Evolutionary conservation across 2,797 vertebrate species (phyloP).

Genomic region (Gymnocypris eckloni): DNA sequence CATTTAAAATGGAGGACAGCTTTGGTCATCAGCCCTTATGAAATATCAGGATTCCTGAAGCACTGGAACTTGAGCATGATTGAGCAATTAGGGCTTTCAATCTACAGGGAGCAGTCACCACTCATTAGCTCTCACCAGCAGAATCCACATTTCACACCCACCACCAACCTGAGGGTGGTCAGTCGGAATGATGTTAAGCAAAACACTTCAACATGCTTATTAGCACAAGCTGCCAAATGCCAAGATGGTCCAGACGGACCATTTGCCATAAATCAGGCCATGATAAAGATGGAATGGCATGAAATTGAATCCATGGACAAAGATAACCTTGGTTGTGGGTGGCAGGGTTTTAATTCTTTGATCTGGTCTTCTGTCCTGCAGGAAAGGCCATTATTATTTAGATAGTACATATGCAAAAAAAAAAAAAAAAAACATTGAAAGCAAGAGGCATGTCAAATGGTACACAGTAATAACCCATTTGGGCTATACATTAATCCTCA

Average conservation of each 20-base stretch:
- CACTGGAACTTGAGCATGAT: slow-evolving; percentile 53
- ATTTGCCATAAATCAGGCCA: slow-evolving; percentile 16
- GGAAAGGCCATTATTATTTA: background rate
- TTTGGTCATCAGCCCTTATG: slow-evolving; percentile 43
- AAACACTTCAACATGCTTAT: slow-evolving; percentile 60
- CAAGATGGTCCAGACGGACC: slow-evolving; percentile 22
- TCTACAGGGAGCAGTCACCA: slow-evolving; percentile 45
- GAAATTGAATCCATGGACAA: background rate
- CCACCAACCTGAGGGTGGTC: slow-evolving; percentile 58
- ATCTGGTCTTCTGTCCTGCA: background rate
- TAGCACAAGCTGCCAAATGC: slow-evolving; percentile 46
- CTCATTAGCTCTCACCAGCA: slow-evolving; percentile 55
- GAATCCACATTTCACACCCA: slow-evolving; percentile 61
- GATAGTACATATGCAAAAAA: background rate
- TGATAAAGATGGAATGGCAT: background rate
- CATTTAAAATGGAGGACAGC: slow-evolving; percentile 50
- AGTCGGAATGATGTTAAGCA: slow-evolving; percentile 58
- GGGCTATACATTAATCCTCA: background rate
- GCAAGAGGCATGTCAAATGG: background rate
- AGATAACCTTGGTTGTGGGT: background rate
- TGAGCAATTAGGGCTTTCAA: slow-evolving; percentile 52
- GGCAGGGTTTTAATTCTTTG: background rate
- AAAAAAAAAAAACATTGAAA: background rate
- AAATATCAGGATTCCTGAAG: slow-evolving; percentile 50
- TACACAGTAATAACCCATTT: background rate